Base-by-base conservation (phyloP, 2,113 vertebrate genomes). In the Phrynosoma blainvillii region DNA sequence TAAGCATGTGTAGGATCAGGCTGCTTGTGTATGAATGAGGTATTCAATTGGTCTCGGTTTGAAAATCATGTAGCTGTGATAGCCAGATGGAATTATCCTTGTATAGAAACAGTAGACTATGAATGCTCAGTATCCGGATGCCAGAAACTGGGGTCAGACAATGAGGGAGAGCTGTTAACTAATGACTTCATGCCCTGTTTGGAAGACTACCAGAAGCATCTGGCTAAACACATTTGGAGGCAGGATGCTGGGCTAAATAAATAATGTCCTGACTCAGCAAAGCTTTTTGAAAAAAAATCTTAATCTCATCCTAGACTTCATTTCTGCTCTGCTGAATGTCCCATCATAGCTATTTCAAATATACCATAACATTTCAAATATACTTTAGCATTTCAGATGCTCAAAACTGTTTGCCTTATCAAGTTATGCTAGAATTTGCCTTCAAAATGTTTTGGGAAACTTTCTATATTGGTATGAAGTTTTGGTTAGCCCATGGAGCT, bases 291-390 rank as follows among this genome's bases (percentile, higher is more conserved):
- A 36, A 36, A 7, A 70, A 5, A 21, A 56, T 23, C 32, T 80
- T 79, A 73, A 70, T 86, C n/a, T 80, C 77, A 36, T 16, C 74
- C 47, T n/a, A 42, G 23, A 7, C 11, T 84, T 68, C 40, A 27
- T 30, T 83, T 74, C 47, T 77, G 23, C 9, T 79, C 42, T 62
- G 32, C 30, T 73, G 36, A 59, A n/a, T 79, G 54, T n/a, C 66
- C 21, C n/a, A 30, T 32, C 68, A 71, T 30, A 56, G 42, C 62
- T 36, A 71, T 86, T 86, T 79, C n/a, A 42, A 84, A 88, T 65
- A 84, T 42, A 36, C 47, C 62, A 70, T 65, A 56, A 2, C 36
- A 36, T 36, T 36, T 36, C 36, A 79, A 88, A 78, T 52, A 80
- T n/a, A 14, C 68, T 80, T 87, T 56, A 40, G 25, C 32, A 74